Percentiles rank a stretch among this genome's conserved stretches.
Evolutionary conservation across 2,797 vertebrate species (phyloP).

Genomic region (Channa striata): DNA sequence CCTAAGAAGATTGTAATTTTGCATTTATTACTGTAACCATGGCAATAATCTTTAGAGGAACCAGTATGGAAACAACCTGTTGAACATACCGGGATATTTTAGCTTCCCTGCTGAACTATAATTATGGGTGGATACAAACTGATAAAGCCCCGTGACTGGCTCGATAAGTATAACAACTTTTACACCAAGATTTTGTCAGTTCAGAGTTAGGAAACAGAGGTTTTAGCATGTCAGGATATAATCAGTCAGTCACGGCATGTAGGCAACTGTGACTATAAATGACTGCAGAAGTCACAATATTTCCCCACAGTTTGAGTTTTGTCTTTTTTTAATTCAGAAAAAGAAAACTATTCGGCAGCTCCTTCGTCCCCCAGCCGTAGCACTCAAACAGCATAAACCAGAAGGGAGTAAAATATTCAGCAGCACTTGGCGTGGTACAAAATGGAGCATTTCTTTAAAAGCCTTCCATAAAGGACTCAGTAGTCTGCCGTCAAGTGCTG

Average conservation of each 20-base stretch:
- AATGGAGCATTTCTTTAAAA: conserved; percentile 48
- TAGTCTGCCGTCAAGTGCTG: conserved; percentile 11
- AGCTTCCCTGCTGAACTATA: no score
- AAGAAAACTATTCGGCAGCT: neutral
- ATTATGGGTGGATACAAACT: no score
- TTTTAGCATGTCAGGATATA: neutral
- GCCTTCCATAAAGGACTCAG: conserved; percentile 3
- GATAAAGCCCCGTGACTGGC: no score
- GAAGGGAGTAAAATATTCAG: conserved; percentile 6
- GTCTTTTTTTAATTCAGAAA: neutral
- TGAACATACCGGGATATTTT: no score
- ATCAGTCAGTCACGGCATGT: neutral
- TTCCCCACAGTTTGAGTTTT: neutral
- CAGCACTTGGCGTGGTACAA: conserved; percentile 25
- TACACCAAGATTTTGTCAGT: no score
- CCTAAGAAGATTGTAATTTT: no score
- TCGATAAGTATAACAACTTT: no score
- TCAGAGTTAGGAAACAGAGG: no score
- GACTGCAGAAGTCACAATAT: neutral
- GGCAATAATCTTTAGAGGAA: no score
- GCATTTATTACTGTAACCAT: no score
- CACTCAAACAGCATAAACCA: conserved; percentile 16
- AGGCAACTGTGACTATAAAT: neutral
- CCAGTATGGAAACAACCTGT: no score
- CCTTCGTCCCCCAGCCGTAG: neutral